These are phyloP conservation scores for Amphiprion clarkii DNA, from an alignment of 2,797 vertebrate genomes.

Conservation along the genomic window DNA sequence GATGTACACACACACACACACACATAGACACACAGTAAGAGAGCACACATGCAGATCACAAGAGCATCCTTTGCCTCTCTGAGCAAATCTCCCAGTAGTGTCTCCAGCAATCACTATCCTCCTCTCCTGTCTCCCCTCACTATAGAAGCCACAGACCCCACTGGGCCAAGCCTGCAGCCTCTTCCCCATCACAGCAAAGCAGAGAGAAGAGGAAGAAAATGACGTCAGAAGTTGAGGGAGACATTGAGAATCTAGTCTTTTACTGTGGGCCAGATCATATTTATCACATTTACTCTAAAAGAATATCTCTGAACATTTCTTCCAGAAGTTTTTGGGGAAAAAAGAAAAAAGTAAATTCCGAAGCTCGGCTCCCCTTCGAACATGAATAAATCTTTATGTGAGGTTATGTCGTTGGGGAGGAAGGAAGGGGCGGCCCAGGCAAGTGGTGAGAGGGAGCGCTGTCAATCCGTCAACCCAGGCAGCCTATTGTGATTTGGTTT, in stretches of 20 bases:
- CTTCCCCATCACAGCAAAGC: conserved; percentile 58
- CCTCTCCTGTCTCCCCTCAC: conserved; percentile 28
- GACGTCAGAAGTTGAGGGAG: conserved; percentile 23
- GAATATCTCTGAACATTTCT: conserved; percentile 17
- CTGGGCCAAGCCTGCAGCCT: conserved; percentile 56
- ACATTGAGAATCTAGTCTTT: conserved; percentile 13
- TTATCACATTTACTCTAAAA: conserved; percentile 16
- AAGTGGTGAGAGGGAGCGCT: conserved; percentile 56
- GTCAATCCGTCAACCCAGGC: conserved; percentile 78
- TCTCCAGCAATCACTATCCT: conserved; percentile 31
- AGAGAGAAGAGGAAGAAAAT: conserved; percentile 22
- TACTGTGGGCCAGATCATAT: conserved; percentile 3
- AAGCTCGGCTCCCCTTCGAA: conserved; percentile 9
- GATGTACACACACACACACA: background rate
- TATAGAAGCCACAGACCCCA: conserved; percentile 66
- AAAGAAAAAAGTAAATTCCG: conserved; percentile 36
- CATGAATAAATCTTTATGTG: conserved; percentile 28
- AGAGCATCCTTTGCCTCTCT: conserved; percentile 55
- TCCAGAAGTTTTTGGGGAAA: conserved; percentile 33
- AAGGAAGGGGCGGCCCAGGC: conserved; percentile 41
- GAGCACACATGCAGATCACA: conserved; percentile 28
- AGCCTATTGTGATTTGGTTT: conserved; percentile 78
- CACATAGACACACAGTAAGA: background rate
- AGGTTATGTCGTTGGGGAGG: conserved; percentile 21
- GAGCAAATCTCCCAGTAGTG: conserved; percentile 45